Evolutionary conservation across 2,888 invertebrate genomes (phyloP).

Genomic region (Cordilura impudica): DNA sequence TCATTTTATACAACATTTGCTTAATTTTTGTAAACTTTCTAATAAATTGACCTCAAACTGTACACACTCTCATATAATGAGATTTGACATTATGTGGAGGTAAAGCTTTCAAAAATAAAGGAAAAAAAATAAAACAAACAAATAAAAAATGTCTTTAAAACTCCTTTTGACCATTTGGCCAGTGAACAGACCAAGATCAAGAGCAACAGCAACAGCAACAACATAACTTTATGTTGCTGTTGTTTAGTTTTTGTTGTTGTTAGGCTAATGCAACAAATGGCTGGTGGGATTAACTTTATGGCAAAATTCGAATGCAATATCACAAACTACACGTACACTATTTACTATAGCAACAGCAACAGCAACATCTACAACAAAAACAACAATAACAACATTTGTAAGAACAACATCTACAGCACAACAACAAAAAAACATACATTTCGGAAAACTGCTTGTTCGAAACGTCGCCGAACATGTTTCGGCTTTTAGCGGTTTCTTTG

Average conservation of each 20-base stretch:
- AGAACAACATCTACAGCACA: slow-evolving; percentile 49
- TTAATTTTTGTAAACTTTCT: no score
- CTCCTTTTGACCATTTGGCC: slow-evolving; percentile 37
- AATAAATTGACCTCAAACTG: not conserved
- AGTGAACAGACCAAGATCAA: slow-evolving; percentile 50
- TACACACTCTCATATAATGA: slow-evolving; percentile 30
- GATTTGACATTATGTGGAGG: slow-evolving; percentile 53
- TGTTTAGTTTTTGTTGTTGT: slow-evolving; percentile 36
- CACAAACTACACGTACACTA: slow-evolving; percentile 55
- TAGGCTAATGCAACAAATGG: slow-evolving; percentile 62
- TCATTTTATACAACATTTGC: no score
- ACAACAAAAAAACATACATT: slow-evolving; percentile 56
- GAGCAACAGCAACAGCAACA: slow-evolving; percentile 46
- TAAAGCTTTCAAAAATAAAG: slow-evolving; percentile 43
- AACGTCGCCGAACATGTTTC: slow-evolving; percentile 66
- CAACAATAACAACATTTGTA: slow-evolving; percentile 48
- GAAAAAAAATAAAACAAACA: slow-evolving; percentile 8
- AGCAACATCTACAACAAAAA: slow-evolving; percentile 36
- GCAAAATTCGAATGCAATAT: slow-evolving; percentile 53
- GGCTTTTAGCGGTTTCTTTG: slow-evolving; percentile 67
- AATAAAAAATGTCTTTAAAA: slow-evolving; percentile 11
- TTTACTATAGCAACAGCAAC: slow-evolving; percentile 50
- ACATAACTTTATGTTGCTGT: slow-evolving; percentile 2
- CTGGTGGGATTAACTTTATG: slow-evolving; percentile 60
- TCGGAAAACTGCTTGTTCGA: slow-evolving; percentile 63